Percentiles rank a stretch among this genome's conserved stretches.
Conservation (phyloP, 1,140 invertebrate species). For the Papilio dardanus region DNA sequence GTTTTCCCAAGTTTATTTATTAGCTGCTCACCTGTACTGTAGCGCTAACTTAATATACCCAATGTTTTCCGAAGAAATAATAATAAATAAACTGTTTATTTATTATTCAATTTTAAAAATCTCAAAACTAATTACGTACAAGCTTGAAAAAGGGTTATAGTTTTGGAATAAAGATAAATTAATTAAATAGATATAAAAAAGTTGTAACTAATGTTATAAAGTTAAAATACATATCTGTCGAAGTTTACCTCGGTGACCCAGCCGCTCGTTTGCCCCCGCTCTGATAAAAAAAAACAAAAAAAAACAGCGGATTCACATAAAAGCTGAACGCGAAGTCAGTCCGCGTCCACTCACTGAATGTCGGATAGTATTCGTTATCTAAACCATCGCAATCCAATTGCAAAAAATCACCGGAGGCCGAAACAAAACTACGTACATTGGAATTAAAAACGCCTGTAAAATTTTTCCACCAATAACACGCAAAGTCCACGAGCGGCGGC, state of each 20-base stretch:
- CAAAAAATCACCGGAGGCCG: conserved; percentile 43
- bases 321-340: not conserved
- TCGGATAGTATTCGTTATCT: conserved; percentile 37
- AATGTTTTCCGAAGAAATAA: too few species aligned
- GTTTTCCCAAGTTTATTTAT: conserved; percentile 38
- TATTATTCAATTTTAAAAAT: too few species aligned
- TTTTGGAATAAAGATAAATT: too few species aligned
- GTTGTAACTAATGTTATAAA: too few species aligned
- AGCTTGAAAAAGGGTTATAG: too few species aligned
- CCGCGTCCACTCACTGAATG: conserved; percentile 20
- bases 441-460: conserved; percentile 57
- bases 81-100: too few species aligned
- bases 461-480: conserved; percentile 58
- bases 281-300: not conserved
- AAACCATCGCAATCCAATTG: conserved; percentile 49
- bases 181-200: too few species aligned
- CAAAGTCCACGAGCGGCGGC: conserved; percentile 40
- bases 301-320: not conserved
- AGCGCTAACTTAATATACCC: not conserved
- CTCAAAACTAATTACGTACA: too few species aligned
- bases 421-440: conserved; percentile 48
- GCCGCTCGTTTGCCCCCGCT: too few species aligned
- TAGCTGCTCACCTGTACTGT: not conserved
- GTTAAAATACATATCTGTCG: too few species aligned
- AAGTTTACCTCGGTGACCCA: too few species aligned